Evolutionary conservation across 2,888 invertebrate genomes (phyloP), one percentile per base, ranked within the genome.

Genomic region (Seira sanloemensis): DNA sequence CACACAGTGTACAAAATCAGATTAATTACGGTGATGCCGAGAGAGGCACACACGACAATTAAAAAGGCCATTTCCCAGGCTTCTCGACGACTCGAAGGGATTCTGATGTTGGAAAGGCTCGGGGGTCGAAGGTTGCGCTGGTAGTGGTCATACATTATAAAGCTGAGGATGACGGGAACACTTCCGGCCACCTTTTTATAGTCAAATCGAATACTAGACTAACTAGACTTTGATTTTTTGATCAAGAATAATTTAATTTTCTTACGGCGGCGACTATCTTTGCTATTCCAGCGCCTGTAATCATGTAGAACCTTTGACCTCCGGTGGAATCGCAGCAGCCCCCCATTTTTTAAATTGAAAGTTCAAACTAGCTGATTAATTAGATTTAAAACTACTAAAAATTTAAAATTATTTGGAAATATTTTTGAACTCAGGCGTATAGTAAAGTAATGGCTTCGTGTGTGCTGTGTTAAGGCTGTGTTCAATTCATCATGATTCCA

Each of bases 241-340:
- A 37, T 7, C 12, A 37, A 7, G 12, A 37, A 37, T 37, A 37
- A n/a, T n/a, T n/a, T n/a, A n/a, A n/a, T n/a, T 37, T 37, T 16
- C 79, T 72, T 79, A 79, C 79, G 37, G 67, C 27, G 9, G 79
- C 73, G 1, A 67, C 73, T 27, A 73, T 66, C 69, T 79, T 79
- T 2, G 79, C 73, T 54, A 79, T 67, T 25, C 79, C 79, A 0
- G 73, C 54, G 21, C 54, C 79, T 7, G 79, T 73, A 19, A 73
- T 18, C 50, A 73, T 25, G 27, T 79, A 79, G 19, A 67, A 68
- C 68, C 26, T 50, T 66, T 46, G 25, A 1, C 16, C 46, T 37
- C 12, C 37, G 4, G 37, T 7, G 12, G 67, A 26, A n/a, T 46
- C 19, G 23, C 12, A 18, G 21, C 66, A 75, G 9, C 75, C 23